phyloP scores from a whole-genome alignment of 2,113 vertebrate species.

The Miniopterus natalensis region DNA sequence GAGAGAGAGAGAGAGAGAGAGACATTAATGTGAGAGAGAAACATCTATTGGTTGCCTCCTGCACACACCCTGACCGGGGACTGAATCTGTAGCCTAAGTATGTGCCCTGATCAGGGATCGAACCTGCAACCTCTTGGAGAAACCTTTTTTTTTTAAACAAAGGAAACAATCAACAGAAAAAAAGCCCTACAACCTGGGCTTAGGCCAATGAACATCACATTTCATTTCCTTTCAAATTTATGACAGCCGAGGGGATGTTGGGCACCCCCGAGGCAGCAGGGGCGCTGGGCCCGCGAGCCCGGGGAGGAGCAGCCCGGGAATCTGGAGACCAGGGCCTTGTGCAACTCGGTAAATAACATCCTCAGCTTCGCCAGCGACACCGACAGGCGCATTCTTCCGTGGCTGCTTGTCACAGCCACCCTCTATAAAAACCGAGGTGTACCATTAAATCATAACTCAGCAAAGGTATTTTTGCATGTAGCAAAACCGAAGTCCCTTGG shows the following conservation, averaged over 20 bases:
- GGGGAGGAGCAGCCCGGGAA: neutral
- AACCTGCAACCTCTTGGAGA: neutral
- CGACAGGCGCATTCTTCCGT: neutral
- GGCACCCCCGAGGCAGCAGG: accelerated
- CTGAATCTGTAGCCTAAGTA: too few relatives aligned
- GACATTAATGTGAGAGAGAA: neutral
- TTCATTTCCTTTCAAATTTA: neutral
- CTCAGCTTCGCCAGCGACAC: neutral
- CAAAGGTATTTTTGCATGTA: slow-evolving; percentile 35
- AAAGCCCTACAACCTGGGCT: neutral
- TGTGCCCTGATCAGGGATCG: too few relatives aligned
- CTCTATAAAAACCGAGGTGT: slow-evolving; percentile 51
- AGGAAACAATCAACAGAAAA: neutral
- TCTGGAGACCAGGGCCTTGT: slow-evolving; percentile 37
- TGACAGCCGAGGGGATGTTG: neutral
- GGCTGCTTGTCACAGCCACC: slow-evolving; percentile 54
- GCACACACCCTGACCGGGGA: too few relatives aligned
- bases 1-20: neutral
- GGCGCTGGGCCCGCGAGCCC: neutral
- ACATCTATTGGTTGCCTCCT: too few relatives aligned
- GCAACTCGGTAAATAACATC: neutral
- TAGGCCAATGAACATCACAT: neutral
- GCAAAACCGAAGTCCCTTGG: neutral
- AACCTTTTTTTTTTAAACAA: neutral
- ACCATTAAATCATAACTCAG: slow-evolving; percentile 44